A percentile compares a stretch with the other conserved stretches of the same genome.
These are phyloP conservation scores for Amphiduros pacificus DNA, from an alignment of 2,888 invertebrate species.

Conservation along the genomic window DNA sequence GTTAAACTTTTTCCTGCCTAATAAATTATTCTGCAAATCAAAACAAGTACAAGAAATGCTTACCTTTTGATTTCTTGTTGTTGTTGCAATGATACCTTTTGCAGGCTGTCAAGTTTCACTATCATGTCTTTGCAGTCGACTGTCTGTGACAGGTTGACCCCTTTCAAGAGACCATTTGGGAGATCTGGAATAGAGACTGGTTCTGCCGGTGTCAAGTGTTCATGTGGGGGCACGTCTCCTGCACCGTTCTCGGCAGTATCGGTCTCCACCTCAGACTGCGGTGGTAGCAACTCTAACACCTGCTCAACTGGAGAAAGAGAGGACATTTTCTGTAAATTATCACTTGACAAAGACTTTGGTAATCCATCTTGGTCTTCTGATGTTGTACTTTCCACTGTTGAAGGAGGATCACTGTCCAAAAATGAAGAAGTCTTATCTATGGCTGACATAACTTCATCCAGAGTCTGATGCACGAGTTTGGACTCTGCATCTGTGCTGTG, in stretches of 20 bases:
- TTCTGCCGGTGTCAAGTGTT: not conserved
- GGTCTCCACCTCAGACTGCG: no score
- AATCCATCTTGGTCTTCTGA: not conserved
- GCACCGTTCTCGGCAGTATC: no score
- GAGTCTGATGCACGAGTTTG: not conserved
- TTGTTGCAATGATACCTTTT: not conserved
- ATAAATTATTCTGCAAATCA: no score
- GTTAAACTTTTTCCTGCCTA: no score
- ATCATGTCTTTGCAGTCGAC: not conserved
- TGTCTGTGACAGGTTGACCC: not conserved
- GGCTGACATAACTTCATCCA: not conserved
- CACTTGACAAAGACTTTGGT: not conserved
- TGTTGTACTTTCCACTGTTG: not conserved
- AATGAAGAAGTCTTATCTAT: not conserved
- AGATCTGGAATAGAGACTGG: not conserved
- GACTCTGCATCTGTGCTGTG: not conserved
- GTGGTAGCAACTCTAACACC: no score
- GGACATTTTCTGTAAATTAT: not conserved
- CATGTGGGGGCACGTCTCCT: no score
- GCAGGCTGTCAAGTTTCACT: not conserved
- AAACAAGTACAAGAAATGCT: no score
- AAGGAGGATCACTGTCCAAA: not conserved
- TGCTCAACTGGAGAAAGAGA: not conserved
- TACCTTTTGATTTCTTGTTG: not conserved
- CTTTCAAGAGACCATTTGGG: not conserved